Conservation (phyloP, 2,888 invertebrate genomes). For the Theretra japonica region DNA sequence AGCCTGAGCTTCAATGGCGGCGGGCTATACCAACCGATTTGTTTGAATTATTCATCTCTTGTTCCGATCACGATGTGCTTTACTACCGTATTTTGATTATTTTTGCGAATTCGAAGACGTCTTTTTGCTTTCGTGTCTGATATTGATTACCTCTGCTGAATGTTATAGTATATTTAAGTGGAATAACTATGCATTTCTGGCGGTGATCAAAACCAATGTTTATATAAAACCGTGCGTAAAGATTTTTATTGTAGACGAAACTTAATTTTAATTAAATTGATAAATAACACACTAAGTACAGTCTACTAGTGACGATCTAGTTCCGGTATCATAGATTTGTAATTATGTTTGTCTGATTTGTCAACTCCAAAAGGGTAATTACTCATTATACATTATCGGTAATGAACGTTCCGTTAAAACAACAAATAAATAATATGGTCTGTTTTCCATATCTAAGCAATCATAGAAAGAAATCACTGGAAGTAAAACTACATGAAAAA, state of each 20-base stretch:
- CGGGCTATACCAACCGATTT: constrained; percentile 49
- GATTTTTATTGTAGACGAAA: neutral
- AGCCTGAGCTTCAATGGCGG: constrained; percentile 38
- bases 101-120: constrained; percentile 31
- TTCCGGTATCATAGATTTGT: too few species aligned
- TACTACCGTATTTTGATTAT: constrained; percentile 44
- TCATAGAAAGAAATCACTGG: too few species aligned
- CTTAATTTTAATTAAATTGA: too few species aligned
- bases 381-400: too few species aligned
- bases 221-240: neutral
- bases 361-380: too few species aligned
- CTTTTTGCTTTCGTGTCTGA: constrained; percentile 32
- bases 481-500: too few species aligned
- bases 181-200: neutral
- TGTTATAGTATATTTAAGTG: neutral
- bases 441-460: too few species aligned
- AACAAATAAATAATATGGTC: too few species aligned
- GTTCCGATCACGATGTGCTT: constrained; percentile 50
- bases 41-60: constrained; percentile 67
- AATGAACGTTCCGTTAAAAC: too few species aligned
- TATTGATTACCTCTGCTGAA: constrained; percentile 18
- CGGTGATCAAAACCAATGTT: neutral
- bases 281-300: too few species aligned
- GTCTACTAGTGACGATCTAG: too few species aligned
- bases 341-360: too few species aligned